Percentiles rank a stretch among this genome's conserved stretches.
Evolutionary conservation across 2,888 invertebrate genomes (phyloP).

Genomic region (Schizotus pectinicornis): DNA sequence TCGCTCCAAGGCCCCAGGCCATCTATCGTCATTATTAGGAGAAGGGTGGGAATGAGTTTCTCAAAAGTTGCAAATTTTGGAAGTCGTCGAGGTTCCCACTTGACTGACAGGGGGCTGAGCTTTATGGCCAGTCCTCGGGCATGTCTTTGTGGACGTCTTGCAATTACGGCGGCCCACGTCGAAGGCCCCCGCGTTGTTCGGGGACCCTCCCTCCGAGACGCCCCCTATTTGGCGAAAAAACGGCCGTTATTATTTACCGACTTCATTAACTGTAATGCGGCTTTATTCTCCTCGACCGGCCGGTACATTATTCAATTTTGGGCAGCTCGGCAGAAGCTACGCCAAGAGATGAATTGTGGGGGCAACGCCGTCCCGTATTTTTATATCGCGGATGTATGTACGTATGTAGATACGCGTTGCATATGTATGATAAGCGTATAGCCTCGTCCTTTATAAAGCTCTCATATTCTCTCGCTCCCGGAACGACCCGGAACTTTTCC

Average conservation of each 20-base stretch:
- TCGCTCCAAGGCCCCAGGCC: too few species aligned
- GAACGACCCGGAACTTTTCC: conserved; percentile 7
- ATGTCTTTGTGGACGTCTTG: too few species aligned
- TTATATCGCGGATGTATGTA: conserved; percentile 53
- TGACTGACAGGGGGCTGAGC: too few species aligned
- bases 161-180: not conserved
- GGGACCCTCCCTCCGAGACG: conserved; percentile 10
- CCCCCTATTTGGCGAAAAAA: conserved; percentile 12
- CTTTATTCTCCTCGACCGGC: conserved; percentile 29
- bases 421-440: conserved; percentile 57
- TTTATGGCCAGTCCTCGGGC: too few species aligned
- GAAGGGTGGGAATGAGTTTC: too few species aligned
- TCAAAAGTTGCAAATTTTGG: too few species aligned
- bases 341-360: conserved; percentile 50
- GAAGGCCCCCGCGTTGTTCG: conserved; percentile 8
- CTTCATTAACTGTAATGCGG: conserved; percentile 54
- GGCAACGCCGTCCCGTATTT: conserved; percentile 48
- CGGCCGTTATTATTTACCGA: conserved; percentile 34
- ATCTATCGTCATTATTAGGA: too few species aligned
- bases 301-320: conserved; percentile 20
- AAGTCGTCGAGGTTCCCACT: too few species aligned
- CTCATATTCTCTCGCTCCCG: conserved; percentile 32
- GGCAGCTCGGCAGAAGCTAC: conserved; percentile 17
- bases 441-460: conserved; percentile 51
- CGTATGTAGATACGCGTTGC: conserved; percentile 57